phyloP scores from a whole-genome alignment of 1,140 invertebrate genomes.

The Lysiphlebus fabarum region DNA sequence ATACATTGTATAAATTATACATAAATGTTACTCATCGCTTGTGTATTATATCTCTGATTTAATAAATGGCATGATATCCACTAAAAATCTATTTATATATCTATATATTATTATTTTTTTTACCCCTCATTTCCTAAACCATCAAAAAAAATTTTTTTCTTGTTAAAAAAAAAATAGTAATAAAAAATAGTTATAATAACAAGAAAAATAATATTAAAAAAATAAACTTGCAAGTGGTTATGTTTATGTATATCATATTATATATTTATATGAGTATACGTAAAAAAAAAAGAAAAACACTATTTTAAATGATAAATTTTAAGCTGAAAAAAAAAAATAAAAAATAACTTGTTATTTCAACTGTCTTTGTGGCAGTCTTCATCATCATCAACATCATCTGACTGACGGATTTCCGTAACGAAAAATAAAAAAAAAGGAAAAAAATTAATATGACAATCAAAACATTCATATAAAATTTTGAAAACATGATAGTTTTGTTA shows the following conservation, averaged over 20 bases:
- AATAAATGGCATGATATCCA: constrained; percentile 54
- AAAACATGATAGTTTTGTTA: too few species aligned
- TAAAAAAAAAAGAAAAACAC: not conserved
- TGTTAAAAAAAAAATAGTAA: not conserved
- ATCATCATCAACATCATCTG: not conserved
- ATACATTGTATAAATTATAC: constrained; percentile 56
- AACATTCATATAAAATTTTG: constrained; percentile 14
- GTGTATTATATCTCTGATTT: constrained; percentile 55
- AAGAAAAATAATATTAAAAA: too few species aligned
- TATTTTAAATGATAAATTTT: not conserved
- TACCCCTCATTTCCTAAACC: too few species aligned
- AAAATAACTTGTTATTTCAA: constrained; percentile 16
- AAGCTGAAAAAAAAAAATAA: too few species aligned
- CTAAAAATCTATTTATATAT: not conserved
- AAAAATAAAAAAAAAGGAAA: not conserved
- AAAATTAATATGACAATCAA: too few species aligned
- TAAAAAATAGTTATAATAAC: not conserved
- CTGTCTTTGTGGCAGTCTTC: constrained; percentile 6
- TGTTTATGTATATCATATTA: too few species aligned
- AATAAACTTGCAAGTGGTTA: too few species aligned
- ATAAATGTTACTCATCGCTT: constrained; percentile 56
- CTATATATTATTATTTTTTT: not conserved
- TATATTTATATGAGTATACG: too few species aligned
- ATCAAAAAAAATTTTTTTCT: too few species aligned
- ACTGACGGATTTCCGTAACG: constrained; percentile 1